Percentiles rank a stretch among this genome's conserved stretches.
phyloP scores from a whole-genome alignment of 1,140 invertebrate species.

The Onthophagus taurus region DNA sequence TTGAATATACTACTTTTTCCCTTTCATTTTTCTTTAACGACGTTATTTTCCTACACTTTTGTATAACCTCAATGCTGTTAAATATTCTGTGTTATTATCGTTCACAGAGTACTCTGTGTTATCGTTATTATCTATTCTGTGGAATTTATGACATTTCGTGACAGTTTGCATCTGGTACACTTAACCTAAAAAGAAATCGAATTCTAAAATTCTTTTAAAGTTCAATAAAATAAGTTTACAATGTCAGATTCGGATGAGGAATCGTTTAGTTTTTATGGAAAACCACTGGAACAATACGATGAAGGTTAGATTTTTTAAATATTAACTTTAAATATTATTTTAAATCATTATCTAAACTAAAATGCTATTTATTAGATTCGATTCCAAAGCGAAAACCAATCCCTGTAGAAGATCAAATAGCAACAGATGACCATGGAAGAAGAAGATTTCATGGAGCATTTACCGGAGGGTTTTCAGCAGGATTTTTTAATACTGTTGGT shows the following conservation, averaged over 20 bases:
- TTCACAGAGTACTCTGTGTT: too few species aligned
- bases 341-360: too few species aligned
- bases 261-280: constrained; percentile 62
- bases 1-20: too few species aligned
- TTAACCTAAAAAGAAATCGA: constrained; percentile 3
- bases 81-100: too few species aligned
- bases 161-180: neutral
- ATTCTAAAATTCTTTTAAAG: neutral
- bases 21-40: too few species aligned
- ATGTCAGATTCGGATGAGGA: constrained; percentile 44
- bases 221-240: neutral
- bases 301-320: constrained; percentile 51
- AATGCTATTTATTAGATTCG: constrained; percentile 57
- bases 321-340: constrained; percentile 9
- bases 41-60: too few species aligned
- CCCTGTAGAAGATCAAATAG: constrained; percentile 81
- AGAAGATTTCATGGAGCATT: constrained; percentile 97
- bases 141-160: constrained; percentile 1
- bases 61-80: too few species aligned
- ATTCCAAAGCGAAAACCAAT: constrained; percentile 72
- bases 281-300: constrained; percentile 62
- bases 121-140: too few species aligned
- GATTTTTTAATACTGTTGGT: constrained; percentile 95
- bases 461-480: constrained; percentile 97
- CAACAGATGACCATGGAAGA: constrained; percentile 80